Conservation (phyloP, 1,140 invertebrate genomes). For the Ctenoplectra terminalis region DNA sequence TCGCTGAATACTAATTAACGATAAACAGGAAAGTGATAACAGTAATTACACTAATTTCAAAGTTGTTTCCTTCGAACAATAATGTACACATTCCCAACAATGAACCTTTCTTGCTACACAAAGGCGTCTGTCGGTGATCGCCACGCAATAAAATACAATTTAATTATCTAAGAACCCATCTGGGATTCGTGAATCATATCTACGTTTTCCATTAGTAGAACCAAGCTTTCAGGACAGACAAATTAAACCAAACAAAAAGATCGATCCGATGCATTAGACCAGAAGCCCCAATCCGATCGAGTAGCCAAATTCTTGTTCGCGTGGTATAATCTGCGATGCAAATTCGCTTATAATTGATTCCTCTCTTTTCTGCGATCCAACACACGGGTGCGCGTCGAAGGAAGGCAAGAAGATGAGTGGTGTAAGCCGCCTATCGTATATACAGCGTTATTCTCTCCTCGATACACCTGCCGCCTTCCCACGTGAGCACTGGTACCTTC, state of each 20-base stretch:
- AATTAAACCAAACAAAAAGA: neutral
- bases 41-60: too few relatives aligned
- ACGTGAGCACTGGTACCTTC: slow-evolving; percentile 25
- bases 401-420: slow-evolving; percentile 41
- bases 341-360: slow-evolving; percentile 34
- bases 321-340: slow-evolving; percentile 15
- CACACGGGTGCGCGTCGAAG: neutral
- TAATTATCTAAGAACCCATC: neutral
- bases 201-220: neutral
- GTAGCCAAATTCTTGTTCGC: slow-evolving; percentile 3
- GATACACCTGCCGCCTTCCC: slow-evolving; percentile 65
- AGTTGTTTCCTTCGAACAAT: too few relatives aligned
- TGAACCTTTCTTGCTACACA: neutral
- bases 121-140: neutral
- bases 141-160: neutral
- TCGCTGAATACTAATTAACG: too few relatives aligned
- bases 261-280: neutral
- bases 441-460: slow-evolving; percentile 49
- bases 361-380: neutral
- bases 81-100: too few relatives aligned
- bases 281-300: neutral
- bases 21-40: too few relatives aligned
- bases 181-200: neutral
- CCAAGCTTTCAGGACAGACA: neutral
- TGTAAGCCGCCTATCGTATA: slow-evolving; percentile 46